phyloP scores from a whole-genome alignment of 1,140 invertebrate species.

The Mactra quadrangularis region DNA sequence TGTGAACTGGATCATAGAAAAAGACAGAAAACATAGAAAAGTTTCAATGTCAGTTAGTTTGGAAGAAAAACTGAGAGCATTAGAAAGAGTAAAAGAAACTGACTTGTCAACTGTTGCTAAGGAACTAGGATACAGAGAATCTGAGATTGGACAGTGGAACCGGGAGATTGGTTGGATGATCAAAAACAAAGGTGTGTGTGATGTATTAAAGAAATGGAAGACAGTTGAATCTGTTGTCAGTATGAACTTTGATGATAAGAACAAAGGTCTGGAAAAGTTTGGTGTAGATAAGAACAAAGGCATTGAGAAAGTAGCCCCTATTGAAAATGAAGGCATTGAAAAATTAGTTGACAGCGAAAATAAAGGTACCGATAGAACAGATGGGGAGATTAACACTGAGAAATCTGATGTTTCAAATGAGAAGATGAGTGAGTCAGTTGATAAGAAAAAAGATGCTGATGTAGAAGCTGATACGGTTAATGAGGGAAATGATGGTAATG shows the following conservation, averaged over 20 bases:
- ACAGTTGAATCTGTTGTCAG: slow-evolving; percentile 30
- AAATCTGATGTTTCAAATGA: slow-evolving; percentile 3
- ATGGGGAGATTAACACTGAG: background rate
- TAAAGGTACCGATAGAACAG: background rate
- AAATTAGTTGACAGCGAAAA: background rate
- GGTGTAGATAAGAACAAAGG: background rate
- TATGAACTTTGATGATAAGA: slow-evolving; percentile 29
- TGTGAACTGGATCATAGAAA: slow-evolving; percentile 59
- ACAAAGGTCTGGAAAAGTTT: slow-evolving; percentile 35
- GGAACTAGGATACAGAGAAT: background rate
- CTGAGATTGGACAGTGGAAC: slow-evolving; percentile 20
- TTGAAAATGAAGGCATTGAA: background rate
- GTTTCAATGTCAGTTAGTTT: slow-evolving; percentile 17
- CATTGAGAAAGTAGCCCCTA: background rate
- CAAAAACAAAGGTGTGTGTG: slow-evolving; percentile 29
- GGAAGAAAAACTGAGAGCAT: slow-evolving; percentile 49
- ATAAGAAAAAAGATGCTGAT: background rate
- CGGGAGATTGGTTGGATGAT: slow-evolving; percentile 44
- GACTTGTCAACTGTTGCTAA: background rate
- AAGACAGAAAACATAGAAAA: slow-evolving; percentile 58
- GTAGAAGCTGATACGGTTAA: background rate
- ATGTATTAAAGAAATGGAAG: slow-evolving; percentile 49
- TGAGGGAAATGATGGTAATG: background rate
- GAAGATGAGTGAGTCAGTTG: background rate
- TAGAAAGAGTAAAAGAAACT: slow-evolving; percentile 15